Evolutionary conservation across 1,140 invertebrate species (phyloP).

Genomic region (Drosophila tani): DNA sequence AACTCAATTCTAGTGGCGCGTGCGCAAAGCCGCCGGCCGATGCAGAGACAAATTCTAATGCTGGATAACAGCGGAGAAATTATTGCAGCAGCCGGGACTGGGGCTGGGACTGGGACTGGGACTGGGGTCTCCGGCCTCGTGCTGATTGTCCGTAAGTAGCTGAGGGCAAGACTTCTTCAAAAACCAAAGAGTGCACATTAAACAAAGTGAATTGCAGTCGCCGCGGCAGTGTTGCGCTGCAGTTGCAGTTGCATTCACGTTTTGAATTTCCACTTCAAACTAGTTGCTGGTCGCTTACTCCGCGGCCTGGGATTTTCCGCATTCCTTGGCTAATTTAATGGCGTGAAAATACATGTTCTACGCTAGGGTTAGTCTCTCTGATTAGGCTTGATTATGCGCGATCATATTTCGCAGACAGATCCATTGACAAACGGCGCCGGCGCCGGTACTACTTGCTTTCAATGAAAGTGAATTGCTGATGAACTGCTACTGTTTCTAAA

Average conservation of each 20-base stretch:
- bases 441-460: constrained; percentile 34
- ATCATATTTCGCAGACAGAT: constrained; percentile 58
- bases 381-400: constrained; percentile 70
- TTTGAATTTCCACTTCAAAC: constrained; percentile 58
- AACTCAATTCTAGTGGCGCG: constrained; percentile 55
- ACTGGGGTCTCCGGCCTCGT: constrained; percentile 51
- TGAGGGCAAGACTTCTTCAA: constrained; percentile 70
- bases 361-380: constrained; percentile 50
- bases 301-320: constrained; percentile 68
- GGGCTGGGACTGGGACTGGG: not conserved
- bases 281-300: constrained; percentile 54
- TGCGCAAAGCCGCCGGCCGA: constrained; percentile 57
- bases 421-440: constrained; percentile 66
- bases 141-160: constrained; percentile 81
- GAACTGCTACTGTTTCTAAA: not conserved
- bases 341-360: constrained; percentile 67
- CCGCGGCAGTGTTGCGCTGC: constrained; percentile 28
- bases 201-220: constrained; percentile 56
- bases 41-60: constrained; percentile 79
- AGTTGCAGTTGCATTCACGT: constrained; percentile 47
- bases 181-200: constrained; percentile 51
- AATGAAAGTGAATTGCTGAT: constrained; percentile 48
- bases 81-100: constrained; percentile 34
- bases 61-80: constrained; percentile 63
- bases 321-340: constrained; percentile 75